Base-by-base conservation (phyloP, 2,888 invertebrate genomes). In the Patella ulyssiponensis region DNA sequence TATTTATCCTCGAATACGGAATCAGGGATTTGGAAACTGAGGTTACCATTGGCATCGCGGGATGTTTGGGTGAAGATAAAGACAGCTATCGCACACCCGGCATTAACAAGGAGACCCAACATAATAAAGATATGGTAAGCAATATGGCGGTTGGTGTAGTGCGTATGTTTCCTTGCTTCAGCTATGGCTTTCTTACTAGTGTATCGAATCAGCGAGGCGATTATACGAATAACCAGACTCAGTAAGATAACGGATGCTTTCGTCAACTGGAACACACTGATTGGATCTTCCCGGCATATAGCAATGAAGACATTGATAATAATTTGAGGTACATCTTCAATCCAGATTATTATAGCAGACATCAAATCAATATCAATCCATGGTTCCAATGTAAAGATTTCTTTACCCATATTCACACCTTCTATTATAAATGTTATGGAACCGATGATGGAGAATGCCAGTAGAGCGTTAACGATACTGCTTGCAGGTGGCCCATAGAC, bases 41-140 rank as follows among this genome's bases (percentile, higher is more conserved):
- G 79, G 15, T 78, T 77, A 2, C 86, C 87, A 71, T 84, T 79
- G n/a, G 78, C 69, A n/a, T 82, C 83, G n/a, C 86, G 78, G 71
- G 86, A 84, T 20, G 86, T 86, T 71, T 88, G 87, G 1, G 88
- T 88, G 74, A 88, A 86, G 69, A 87, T 71, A 78, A 87, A 89
- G 33, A 89, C 82, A 3, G 85, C 77, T 7, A 84, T 80, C 51
- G 88, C 84, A 17, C 85, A 83, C 15, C 77, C 80, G 11, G 86
- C 81, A 69, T 86, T 86, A 1, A 86, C 17, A 27, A 87, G 64
- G 14, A 87, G 82, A 9, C 88, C 89, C 20, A 86, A 15, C 83
- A 89, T 84, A 17, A 88, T 87, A 69, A 87, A 82, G 9, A 82
- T 81, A 9, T 86, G 80, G 71, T 83, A 86, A 20, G 83, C 79